A percentile compares a stretch with the other conserved stretches of the same genome.
These are phyloP conservation scores for Macaca nemestrina DNA, from an alignment of 2,113 vertebrate species.

Conservation along the genomic window DNA sequence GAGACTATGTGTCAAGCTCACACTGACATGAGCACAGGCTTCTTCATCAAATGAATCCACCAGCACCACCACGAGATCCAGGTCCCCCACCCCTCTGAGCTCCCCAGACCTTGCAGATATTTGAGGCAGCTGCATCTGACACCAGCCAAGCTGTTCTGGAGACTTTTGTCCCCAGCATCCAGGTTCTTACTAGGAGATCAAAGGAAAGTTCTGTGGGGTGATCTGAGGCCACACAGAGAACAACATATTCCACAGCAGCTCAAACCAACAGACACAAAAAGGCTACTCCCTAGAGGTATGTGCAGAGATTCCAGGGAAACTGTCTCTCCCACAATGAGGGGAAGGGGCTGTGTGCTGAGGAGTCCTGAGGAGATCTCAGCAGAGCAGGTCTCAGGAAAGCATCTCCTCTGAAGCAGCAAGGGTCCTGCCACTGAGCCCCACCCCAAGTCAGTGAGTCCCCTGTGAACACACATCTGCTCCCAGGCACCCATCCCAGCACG, in stretches of 20 bases:
- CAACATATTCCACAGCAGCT: background rate
- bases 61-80: too few species aligned
- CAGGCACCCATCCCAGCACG: fast-evolving
- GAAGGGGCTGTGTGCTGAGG: background rate
- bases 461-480: background rate
- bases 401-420: background rate
- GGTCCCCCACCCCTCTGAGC: background rate
- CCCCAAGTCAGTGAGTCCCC: background rate
- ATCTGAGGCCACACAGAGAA: background rate
- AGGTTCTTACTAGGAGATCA: background rate
- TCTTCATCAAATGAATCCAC: background rate
- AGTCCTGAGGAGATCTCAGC: background rate
- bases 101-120: background rate
- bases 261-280: too few species aligned
- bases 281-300: background rate
- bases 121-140: background rate
- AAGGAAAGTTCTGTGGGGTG: background rate
- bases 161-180: background rate
- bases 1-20: background rate
- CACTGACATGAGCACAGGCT: fast-evolving
- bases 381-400: background rate
- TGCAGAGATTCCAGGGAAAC: background rate
- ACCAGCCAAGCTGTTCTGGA: too few species aligned
- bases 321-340: background rate
- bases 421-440: fast-evolving